Evolutionary conservation across 2,113 vertebrate genomes (phyloP).

Genomic region (Thomomys bottae): DNA sequence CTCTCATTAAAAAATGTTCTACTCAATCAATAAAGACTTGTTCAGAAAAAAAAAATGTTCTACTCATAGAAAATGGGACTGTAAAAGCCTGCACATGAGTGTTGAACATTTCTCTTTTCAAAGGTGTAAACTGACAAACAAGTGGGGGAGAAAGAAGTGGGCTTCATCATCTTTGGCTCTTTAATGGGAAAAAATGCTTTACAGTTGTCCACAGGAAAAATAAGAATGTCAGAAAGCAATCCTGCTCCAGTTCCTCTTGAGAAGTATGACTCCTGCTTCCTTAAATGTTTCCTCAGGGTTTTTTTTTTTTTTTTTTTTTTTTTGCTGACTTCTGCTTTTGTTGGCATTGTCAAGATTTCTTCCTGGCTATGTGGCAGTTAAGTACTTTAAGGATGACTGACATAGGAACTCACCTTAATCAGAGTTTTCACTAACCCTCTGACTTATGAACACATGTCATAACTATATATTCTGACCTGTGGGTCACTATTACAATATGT

Average conservation of each 20-base stretch:
- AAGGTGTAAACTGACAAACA: constrained; percentile 54
- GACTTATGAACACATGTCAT: constrained; percentile 80
- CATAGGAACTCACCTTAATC: constrained; percentile 83
- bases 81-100: background rate
- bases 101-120: constrained; percentile 46
- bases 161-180: constrained; percentile 36
- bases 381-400: constrained; percentile 81
- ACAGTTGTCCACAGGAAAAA: constrained; percentile 62
- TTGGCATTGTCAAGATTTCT: constrained; percentile 80
- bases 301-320: constrained; percentile 51
- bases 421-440: constrained; percentile 78
- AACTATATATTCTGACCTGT: constrained; percentile 73
- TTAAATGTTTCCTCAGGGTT: constrained; percentile 69
- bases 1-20: constrained; percentile 34
- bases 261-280: constrained; percentile 75
- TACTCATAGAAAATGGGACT: constrained; percentile 32
- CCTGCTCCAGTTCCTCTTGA: constrained; percentile 60
- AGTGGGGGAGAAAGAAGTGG: constrained; percentile 32
- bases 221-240: constrained; percentile 67
- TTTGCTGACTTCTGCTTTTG: constrained; percentile 82
- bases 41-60: constrained; percentile 49
- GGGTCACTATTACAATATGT: constrained; percentile 77
- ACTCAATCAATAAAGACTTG: too few species aligned
- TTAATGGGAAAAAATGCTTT: constrained; percentile 42
- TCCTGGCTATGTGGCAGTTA: constrained; percentile 73